phyloP scores from a whole-genome alignment of 2,113 vertebrate genomes.

The Willisornis vidua region DNA sequence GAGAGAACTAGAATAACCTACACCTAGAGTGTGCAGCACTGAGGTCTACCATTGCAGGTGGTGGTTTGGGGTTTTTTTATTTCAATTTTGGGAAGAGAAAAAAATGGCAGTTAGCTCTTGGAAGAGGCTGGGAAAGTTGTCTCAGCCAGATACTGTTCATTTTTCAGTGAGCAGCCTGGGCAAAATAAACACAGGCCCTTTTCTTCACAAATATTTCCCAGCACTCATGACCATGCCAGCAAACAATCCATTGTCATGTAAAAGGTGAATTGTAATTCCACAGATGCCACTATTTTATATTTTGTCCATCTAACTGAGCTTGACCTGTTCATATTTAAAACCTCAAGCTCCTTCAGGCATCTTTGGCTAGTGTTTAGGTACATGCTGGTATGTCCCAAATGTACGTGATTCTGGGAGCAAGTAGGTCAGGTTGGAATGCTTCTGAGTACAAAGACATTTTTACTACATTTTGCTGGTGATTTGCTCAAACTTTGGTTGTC shows the following conservation, averaged over 20 bases:
- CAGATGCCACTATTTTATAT: background rate
- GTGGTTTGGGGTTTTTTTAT: background rate
- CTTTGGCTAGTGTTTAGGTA: background rate
- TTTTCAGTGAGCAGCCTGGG: background rate
- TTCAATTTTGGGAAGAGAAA: background rate
- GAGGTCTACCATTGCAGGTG: background rate
- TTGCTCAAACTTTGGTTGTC: background rate
- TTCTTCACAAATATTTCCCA: background rate
- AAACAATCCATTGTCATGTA: background rate
- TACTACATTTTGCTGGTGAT: background rate
- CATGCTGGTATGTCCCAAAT: background rate
- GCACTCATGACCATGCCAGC: background rate
- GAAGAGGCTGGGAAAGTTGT: background rate
- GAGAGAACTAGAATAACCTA: background rate
- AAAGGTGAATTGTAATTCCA: background rate
- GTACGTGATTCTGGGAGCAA: rapidly evolving
- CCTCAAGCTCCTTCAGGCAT: background rate
- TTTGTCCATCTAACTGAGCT: background rate
- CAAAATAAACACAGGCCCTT: background rate
- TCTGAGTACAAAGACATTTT: background rate
- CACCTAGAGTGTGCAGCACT: rapidly evolving
- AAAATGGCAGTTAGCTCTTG: background rate
- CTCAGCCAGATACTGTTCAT: background rate
- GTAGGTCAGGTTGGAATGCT: background rate
- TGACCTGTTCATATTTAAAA: background rate